Base-by-base conservation (phyloP, 1,140 invertebrate species). In the Solenopsis fugax region DNA sequence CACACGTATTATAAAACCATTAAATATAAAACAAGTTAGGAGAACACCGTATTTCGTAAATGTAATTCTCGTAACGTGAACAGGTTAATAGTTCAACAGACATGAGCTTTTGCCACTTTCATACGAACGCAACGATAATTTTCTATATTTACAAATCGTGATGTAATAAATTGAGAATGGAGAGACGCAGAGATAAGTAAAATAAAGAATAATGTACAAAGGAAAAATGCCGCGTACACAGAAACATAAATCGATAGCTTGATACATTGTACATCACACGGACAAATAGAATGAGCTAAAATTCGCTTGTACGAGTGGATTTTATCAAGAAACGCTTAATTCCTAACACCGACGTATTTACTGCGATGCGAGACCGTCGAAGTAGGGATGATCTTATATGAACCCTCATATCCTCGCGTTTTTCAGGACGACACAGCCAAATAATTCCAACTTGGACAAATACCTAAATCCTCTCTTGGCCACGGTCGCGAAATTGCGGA, bases 401-500 rank as follows among this genome's bases (percentile, higher is more conserved):
- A 91, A 90, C 87, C 71, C 90, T 88, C 82, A 91, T 91, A 91
- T 90, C 86, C 60, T 5, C n/a, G 13, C 3, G n/a, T 60, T 64
- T 29, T 67, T 24, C 21, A 45, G 4, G 37, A 52, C 16, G 29
- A 65, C 52, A n/a, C 52, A n/a, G 45, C 18, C 80, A 60, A 84
- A 73, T 73, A 84, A 84, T 84, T 84, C 67, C 69, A 41, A 13
- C 65, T 82, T 56, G 85, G 69, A 21, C 86, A 90, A 88, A 90
- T 85, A 85, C 86, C 67, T 45, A 76, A 87, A 87, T 87, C 86
- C 88, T 62, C 76, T 76, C 48, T 65, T 24, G 52, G 54, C 76
- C 52, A 45, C 56, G 50, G 76, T 48, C 72, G 80, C 85, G 91
- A 92, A 92, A 92, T 92, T 92, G 91, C 91, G 91, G 91, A 92